Percentiles rank a stretch among this genome's conserved stretches.
phyloP scores from a whole-genome alignment of 2,113 vertebrate species.

The Rhynchomys soricoides region DNA sequence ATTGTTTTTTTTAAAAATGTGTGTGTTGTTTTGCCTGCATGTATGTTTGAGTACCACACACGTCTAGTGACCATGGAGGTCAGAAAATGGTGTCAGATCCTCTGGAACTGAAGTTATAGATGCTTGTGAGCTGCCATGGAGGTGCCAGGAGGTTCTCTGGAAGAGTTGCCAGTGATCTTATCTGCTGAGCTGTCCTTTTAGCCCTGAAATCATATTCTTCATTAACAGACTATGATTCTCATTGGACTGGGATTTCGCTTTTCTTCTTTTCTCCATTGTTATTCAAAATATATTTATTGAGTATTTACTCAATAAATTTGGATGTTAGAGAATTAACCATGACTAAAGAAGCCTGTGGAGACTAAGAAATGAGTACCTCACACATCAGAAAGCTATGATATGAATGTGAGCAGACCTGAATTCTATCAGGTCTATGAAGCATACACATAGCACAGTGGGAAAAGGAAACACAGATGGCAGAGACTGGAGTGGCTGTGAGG shows the following conservation, averaged over 20 bases:
- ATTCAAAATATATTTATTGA: conserved; percentile 25
- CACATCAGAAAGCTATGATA: neutral
- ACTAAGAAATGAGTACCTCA: neutral
- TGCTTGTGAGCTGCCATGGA: neutral
- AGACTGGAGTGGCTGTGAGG: neutral
- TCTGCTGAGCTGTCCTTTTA: neutral
- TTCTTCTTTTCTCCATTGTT: neutral
- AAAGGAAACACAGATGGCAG: neutral
- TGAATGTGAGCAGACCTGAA: neutral
- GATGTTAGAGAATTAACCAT: neutral
- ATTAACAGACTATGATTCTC: neutral
- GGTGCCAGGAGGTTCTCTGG: neutral
- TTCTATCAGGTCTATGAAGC: neutral
- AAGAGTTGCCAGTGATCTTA: neutral
- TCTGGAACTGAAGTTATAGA: neutral
- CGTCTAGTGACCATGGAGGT: neutral
- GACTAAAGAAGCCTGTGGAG: neutral
- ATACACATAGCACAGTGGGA: neutral
- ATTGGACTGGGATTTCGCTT: neutral
- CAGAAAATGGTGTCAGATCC: neutral
- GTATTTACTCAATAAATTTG: neutral
- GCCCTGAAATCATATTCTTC: too few species aligned
- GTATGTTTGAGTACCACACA: neutral
- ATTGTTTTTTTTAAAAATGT: neutral
- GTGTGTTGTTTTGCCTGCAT: neutral